Percentiles rank a stretch among this genome's conserved stretches.
Evolutionary conservation across 2,888 invertebrate genomes (phyloP).

Genomic region (Hoplodrina blanda): DNA sequence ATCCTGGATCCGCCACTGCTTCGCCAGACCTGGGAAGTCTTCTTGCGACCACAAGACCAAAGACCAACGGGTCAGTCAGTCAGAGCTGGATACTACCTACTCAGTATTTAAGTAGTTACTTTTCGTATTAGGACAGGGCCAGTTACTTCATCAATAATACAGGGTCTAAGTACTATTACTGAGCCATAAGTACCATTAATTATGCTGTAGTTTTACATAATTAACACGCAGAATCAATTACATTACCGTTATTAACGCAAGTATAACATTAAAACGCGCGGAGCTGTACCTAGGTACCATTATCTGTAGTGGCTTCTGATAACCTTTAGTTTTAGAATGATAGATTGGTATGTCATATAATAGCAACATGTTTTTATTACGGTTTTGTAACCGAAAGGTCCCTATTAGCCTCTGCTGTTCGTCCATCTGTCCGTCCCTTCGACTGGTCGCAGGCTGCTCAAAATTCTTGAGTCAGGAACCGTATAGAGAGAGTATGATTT

Average conservation of each 20-base stretch:
- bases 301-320: conserved; percentile 30
- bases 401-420: no score
- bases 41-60: no score
- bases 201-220: conserved; percentile 3
- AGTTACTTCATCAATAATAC: background rate
- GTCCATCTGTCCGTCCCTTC: no score
- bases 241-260: background rate
- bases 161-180: background rate
- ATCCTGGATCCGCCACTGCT: no score
- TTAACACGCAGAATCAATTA: conserved; percentile 18
- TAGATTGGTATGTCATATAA: no score
- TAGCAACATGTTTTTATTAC: background rate
- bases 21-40: no score
- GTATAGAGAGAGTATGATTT: no score
- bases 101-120: background rate
- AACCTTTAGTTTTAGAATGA: conserved; percentile 15
- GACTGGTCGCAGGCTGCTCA: no score
- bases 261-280: background rate
- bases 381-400: no score
- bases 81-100: no score
- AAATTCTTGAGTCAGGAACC: no score
- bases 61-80: no score
- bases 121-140: conserved; percentile 4
- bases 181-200: background rate
- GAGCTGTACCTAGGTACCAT: background rate